These are phyloP conservation scores for Corydoras maculifer DNA, from an alignment of 2,113 vertebrate species.

Conservation along the genomic window DNA sequence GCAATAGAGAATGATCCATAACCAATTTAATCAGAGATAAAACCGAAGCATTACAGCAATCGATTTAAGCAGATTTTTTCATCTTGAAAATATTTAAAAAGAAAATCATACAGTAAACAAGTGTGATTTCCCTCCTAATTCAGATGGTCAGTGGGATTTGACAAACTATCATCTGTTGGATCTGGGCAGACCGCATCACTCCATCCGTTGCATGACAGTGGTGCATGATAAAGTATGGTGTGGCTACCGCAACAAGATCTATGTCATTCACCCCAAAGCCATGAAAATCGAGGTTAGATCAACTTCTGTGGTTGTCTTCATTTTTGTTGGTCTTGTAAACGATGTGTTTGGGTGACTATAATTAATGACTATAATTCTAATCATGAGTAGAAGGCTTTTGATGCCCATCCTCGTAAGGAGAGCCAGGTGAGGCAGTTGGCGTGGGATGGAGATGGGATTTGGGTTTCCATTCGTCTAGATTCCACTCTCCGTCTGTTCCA, in stretches of 20 bases:
- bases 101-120: no score
- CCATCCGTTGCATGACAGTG: slow-evolving; percentile 94
- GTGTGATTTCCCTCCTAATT: not conserved
- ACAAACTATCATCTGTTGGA: slow-evolving; percentile 94
- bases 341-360: no score
- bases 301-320: no score
- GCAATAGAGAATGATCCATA: no score
- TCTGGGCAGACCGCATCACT: slow-evolving; percentile 84
- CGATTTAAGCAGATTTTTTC: no score
- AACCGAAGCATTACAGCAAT: no score
- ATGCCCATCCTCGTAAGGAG: slow-evolving; percentile 85
- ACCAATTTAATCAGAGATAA: no score
- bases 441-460: slow-evolving; percentile 83
- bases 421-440: slow-evolving; percentile 87
- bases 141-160: slow-evolving; percentile 97
- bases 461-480: slow-evolving; percentile 87
- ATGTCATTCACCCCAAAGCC: slow-evolving; percentile 92
- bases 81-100: no score
- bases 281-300: slow-evolving; percentile 91
- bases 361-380: not conserved
- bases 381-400: slow-evolving; percentile 76
- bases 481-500: slow-evolving; percentile 86
- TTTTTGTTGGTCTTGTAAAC: no score
- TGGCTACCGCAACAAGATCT: slow-evolving; percentile 94
- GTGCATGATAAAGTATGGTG: slow-evolving; percentile 98